Conservation (phyloP, 2,888 invertebrate species). For the Drosophila pseudotalamancana region DNA sequence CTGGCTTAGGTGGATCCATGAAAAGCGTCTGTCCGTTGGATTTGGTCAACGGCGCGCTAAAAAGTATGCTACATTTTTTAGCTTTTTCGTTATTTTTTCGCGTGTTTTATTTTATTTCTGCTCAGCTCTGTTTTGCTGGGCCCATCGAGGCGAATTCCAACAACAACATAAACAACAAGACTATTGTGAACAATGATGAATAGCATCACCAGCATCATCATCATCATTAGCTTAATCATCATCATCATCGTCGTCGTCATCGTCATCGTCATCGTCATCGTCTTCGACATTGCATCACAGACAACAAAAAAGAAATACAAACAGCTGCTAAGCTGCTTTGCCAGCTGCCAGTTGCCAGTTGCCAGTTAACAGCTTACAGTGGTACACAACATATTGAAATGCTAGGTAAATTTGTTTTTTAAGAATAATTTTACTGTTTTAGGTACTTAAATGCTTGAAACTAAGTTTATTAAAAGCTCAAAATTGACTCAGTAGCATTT, state of each 20-base stretch:
- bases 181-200: too few species aligned
- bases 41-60: slow-evolving; percentile 42
- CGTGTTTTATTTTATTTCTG: background rate
- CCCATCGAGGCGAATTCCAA: slow-evolving; percentile 18
- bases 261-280: slow-evolving; percentile 1
- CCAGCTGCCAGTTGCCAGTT: slow-evolving; percentile 9
- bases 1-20: slow-evolving; percentile 15
- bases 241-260: slow-evolving; percentile 1
- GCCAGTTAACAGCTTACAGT: slow-evolving; percentile 18
- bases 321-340: slow-evolving; percentile 44
- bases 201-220: slow-evolving; percentile 2
- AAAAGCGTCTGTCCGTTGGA: slow-evolving; percentile 22
- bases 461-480: too few species aligned
- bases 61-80: slow-evolving; percentile 50
- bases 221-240: too few species aligned
- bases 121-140: slow-evolving; percentile 9
- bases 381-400: background rate
- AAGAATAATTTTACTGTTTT: background rate
- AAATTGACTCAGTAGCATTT: too few species aligned
- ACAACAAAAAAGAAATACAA: slow-evolving; percentile 5
- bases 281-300: slow-evolving; percentile 31
- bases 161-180: slow-evolving; percentile 18
- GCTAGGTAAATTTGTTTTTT: background rate
- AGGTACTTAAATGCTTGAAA: background rate
- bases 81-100: background rate